A percentile compares a stretch with the other conserved stretches of the same genome.
Evolutionary conservation across 2,113 vertebrate genomes (phyloP).

Genomic region (Varanus komodoensis): DNA sequence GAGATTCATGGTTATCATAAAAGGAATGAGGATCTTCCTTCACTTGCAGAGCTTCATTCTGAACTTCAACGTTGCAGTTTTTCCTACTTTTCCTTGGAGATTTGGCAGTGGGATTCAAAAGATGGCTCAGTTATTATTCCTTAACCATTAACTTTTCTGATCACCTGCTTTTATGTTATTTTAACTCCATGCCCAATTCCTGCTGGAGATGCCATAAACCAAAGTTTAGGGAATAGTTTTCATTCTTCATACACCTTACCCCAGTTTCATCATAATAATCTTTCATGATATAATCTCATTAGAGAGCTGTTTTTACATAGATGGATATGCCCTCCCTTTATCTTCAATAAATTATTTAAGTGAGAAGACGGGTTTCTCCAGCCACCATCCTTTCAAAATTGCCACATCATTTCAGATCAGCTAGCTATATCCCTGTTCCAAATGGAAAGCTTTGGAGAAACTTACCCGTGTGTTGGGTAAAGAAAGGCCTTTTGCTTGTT

Average conservation of each 20-base stretch:
- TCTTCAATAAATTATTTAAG: neutral
- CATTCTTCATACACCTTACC: neutral
- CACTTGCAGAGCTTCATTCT: neutral
- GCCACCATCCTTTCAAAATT: neutral
- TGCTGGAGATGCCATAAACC: neutral
- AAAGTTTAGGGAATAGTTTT: neutral
- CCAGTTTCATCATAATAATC: neutral
- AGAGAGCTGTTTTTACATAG: neutral
- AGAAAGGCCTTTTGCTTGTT: neutral
- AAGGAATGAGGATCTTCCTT: neutral
- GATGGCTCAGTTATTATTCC: neutral
- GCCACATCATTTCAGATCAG: neutral
- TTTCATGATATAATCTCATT: neutral
- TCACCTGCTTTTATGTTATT: neutral
- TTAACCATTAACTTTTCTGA: neutral
- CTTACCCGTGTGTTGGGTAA: neutral
- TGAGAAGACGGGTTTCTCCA: neutral
- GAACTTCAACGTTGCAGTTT: too few relatives aligned
- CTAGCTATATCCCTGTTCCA: neutral
- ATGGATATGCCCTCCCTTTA: neutral
- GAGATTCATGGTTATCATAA: neutral
- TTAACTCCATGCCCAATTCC: neutral
- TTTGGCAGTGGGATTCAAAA: neutral
- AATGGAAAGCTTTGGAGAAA: neutral
- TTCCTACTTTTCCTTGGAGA: neutral